Evolutionary conservation across 64 coral and sea anemone genomes (phyloP).

Genomic region (Montipora efflorescens): DNA sequence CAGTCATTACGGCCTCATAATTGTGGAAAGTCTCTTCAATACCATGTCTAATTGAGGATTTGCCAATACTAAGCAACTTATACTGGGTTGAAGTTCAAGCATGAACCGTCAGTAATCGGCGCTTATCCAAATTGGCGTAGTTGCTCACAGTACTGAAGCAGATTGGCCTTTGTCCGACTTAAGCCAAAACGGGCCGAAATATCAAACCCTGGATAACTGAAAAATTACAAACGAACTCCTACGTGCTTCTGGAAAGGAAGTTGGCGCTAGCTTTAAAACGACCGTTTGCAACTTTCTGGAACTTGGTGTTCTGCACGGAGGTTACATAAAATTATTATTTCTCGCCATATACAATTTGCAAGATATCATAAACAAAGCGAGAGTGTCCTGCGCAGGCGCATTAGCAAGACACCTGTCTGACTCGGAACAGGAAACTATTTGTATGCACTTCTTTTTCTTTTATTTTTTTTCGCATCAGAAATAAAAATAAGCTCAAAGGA

Average conservation of each 20-base stretch:
- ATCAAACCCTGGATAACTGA: no score
- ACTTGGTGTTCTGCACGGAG: background rate
- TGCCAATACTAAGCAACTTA: background rate
- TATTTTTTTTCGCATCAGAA: conserved; percentile 7
- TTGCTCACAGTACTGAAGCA: background rate
- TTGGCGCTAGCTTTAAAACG: background rate
- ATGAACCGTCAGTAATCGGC: conserved; percentile 3
- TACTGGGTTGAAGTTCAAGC: background rate
- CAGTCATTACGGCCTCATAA: background rate
- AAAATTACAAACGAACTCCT: background rate
- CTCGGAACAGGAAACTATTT: background rate
- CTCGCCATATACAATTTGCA: background rate
- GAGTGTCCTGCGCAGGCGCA: conserved; percentile 15
- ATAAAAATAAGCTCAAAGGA: conserved; percentile 9
- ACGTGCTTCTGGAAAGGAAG: background rate
- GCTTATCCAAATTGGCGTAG: background rate
- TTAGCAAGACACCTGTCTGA: background rate
- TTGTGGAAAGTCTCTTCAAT: background rate
- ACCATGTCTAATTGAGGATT: background rate
- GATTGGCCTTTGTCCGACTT: background rate
- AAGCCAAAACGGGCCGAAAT: background rate
- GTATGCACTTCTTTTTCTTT: conserved; percentile 4
- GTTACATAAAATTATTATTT: conserved; percentile 17
- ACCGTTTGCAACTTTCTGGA: background rate
- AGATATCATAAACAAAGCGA: conserved; percentile 23